A percentile compares a stretch with the other conserved stretches of the same genome.
Conservation (phyloP, 1,140 invertebrate species). For the Atta texana region DNA sequence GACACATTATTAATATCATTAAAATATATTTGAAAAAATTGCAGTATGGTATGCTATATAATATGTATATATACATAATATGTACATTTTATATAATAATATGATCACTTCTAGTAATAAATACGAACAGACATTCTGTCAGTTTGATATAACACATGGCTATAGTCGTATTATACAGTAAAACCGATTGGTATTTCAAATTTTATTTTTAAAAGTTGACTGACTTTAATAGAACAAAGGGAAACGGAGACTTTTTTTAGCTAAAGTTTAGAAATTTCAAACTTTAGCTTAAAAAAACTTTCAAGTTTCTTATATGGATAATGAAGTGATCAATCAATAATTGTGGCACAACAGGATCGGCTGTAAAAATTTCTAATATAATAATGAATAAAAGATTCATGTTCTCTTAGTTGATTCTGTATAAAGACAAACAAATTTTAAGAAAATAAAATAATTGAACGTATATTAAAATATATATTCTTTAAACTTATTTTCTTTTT, state of each 20-base stretch:
- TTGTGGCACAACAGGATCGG: not conserved
- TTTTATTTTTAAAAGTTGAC: not conserved
- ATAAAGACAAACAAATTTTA: not conserved
- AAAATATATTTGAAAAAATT: not conserved
- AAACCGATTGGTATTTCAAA: not conserved
- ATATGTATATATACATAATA: too few relatives aligned
- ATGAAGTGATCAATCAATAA: slow-evolving; percentile 11
- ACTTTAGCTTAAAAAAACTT: not conserved
- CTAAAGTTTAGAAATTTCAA: slow-evolving; percentile 2
- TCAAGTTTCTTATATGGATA: too few relatives aligned
- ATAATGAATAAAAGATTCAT: not conserved
- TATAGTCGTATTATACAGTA: not conserved
- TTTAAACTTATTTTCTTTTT: not conserved
- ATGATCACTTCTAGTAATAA: not conserved
- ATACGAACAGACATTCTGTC: not conserved
- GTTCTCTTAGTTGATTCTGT: not conserved
- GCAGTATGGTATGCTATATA: not conserved
- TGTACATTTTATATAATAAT: too few relatives aligned
- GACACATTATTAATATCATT: too few relatives aligned
- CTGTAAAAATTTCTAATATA: not conserved
- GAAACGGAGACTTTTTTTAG: not conserved
- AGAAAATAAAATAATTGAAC: not conserved
- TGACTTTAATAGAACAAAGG: not conserved
- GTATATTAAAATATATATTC: not conserved
- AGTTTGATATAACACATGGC: not conserved